These are phyloP conservation scores for Echinometra lucunter DNA, from an alignment of 53 echinoderm and acorn worm species.

Conservation along the genomic window DNA sequence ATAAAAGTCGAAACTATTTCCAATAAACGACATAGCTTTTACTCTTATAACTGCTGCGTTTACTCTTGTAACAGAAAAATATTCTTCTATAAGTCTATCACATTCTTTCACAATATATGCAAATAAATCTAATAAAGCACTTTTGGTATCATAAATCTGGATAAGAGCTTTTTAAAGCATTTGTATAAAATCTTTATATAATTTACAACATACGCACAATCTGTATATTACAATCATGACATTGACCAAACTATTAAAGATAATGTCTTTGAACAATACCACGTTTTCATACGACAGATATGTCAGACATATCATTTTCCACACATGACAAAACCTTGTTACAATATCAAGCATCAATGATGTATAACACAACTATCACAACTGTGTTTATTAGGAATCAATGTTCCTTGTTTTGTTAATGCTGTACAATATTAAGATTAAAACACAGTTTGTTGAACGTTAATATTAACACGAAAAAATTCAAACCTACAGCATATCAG, in stretches of 20 bases:
- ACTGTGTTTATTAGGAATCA: no score
- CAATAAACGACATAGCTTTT: not conserved
- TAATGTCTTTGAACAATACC: not conserved
- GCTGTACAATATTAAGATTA: no score
- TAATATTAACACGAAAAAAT: no score
- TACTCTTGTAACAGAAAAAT: not conserved
- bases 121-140: conserved; percentile 53
- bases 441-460: no score
- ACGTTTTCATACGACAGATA: not conserved
- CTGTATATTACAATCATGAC: not conserved
- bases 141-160: conserved; percentile 50
- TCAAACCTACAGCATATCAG: no score
- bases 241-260: not conserved
- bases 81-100: not conserved
- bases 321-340: no score
- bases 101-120: not conserved
- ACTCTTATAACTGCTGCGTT: not conserved
- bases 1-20: no score
- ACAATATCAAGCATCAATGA: no score
- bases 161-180: conserved; percentile 16
- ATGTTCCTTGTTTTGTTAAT: no score
- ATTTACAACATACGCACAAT: conserved; percentile 41
- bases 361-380: no score
- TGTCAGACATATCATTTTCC: no score
- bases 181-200: conserved; percentile 49